A percentile compares a stretch with the other conserved stretches of the same genome.
phyloP scores from a whole-genome alignment of 2,113 vertebrate species.

The Pardalotus punctatus region DNA sequence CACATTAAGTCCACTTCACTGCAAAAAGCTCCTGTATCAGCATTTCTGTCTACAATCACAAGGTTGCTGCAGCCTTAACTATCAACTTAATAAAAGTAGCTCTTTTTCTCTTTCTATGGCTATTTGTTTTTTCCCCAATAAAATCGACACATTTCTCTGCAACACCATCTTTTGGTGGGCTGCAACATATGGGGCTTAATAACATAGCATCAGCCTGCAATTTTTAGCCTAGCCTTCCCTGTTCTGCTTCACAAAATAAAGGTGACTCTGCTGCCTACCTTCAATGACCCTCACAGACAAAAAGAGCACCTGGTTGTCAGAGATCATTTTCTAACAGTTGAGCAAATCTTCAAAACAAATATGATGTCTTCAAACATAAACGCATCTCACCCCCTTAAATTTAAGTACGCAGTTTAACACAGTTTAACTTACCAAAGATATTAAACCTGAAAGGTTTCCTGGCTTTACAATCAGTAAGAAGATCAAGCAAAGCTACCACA shows the following conservation, averaged over 20 bases:
- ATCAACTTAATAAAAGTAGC: neutral
- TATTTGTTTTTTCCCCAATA: neutral
- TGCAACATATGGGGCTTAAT: neutral
- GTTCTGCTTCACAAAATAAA: neutral
- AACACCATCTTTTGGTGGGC: neutral
- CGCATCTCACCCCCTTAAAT: rapidly evolving
- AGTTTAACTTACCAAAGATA: neutral
- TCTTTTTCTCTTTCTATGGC: neutral
- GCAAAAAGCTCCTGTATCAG: neutral
- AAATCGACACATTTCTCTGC: neutral
- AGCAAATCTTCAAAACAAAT: neutral
- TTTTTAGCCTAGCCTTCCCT: neutral
- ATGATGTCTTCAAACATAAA: neutral
- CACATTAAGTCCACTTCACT: neutral
- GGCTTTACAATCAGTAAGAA: neutral
- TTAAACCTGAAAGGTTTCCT: neutral
- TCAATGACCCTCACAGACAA: neutral
- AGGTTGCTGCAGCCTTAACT: neutral
- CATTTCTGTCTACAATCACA: neutral
- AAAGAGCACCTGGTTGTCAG: neutral
- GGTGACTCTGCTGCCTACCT: neutral
- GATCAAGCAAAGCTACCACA: neutral
- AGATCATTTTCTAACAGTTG: neutral
- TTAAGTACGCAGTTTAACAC: neutral
- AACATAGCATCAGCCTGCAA: neutral